These are phyloP conservation scores for Copidosoma floridanum DNA, from an alignment of 1,140 invertebrate species.

Conservation along the genomic window DNA sequence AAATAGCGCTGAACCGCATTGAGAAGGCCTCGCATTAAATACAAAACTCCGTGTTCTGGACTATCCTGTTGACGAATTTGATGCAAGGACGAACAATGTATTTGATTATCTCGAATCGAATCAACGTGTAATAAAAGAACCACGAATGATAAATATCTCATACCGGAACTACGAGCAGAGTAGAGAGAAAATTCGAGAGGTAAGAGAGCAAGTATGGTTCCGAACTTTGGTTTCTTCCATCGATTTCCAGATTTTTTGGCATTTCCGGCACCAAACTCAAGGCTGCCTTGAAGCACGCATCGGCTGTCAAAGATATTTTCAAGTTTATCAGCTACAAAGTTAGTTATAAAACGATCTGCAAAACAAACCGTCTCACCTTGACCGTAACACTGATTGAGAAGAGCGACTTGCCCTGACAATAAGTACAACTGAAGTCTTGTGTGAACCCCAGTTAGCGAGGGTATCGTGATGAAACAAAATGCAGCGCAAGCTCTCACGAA, in stretches of 20 bases:
- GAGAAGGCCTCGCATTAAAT: conserved; percentile 72
- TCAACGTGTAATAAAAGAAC: neutral
- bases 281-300: conserved; percentile 89
- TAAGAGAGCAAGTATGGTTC: conserved; percentile 74
- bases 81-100: conserved; percentile 15
- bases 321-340: conserved; percentile 8
- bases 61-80: conserved; percentile 69
- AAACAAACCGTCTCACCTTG: too few relatives aligned
- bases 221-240: conserved; percentile 70
- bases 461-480: conserved; percentile 93
- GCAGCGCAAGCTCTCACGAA: conserved; percentile 93
- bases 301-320: conserved; percentile 65
- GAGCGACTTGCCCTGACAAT: conserved; percentile 82
- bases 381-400: conserved; percentile 86
- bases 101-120: neutral
- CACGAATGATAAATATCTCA: conserved; percentile 42
- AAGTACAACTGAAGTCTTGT: conserved; percentile 82
- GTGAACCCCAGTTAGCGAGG: conserved; percentile 78
- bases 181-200: conserved; percentile 77
- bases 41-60: conserved; percentile 79
- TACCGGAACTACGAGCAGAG: conserved; percentile 82
- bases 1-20: conserved; percentile 75
- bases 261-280: conserved; percentile 78
- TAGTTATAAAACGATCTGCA: conserved; percentile 19
- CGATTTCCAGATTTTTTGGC: conserved; percentile 72